A percentile compares a stretch with the other conserved stretches of the same genome.
Evolutionary conservation across 1,140 invertebrate species (phyloP).

Genomic region (Metaphire vulgaris): DNA sequence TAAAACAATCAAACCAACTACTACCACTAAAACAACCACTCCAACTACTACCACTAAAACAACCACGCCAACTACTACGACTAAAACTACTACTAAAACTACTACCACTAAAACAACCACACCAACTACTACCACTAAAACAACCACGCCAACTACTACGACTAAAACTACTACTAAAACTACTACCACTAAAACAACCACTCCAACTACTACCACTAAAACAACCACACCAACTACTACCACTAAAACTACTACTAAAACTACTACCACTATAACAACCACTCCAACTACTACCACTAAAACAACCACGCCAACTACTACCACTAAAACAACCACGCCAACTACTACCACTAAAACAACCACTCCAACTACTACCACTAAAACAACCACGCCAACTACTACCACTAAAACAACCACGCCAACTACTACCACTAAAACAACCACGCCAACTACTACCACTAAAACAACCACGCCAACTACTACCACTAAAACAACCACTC

Average conservation of each 20-base stretch:
- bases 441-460: not conserved
- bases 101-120: not conserved
- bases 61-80: not conserved
- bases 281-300: not conserved
- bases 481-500: not conserved
- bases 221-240: not conserved
- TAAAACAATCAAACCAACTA: not conserved
- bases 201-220: not conserved
- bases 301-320: not conserved
- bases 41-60: not conserved
- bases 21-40: not conserved
- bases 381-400: not conserved
- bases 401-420: not conserved
- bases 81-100: not conserved
- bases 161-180: not conserved
- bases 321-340: not conserved
- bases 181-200: not conserved
- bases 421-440: not conserved
- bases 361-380: not conserved
- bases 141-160: not conserved
- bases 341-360: not conserved
- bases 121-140: not conserved
- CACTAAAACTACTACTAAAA: not conserved
- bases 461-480: not conserved
- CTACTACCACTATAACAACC: not conserved